Evolutionary conservation across 1,140 invertebrate species (phyloP).

Genomic region (Dermatophagoides farinae): DNA sequence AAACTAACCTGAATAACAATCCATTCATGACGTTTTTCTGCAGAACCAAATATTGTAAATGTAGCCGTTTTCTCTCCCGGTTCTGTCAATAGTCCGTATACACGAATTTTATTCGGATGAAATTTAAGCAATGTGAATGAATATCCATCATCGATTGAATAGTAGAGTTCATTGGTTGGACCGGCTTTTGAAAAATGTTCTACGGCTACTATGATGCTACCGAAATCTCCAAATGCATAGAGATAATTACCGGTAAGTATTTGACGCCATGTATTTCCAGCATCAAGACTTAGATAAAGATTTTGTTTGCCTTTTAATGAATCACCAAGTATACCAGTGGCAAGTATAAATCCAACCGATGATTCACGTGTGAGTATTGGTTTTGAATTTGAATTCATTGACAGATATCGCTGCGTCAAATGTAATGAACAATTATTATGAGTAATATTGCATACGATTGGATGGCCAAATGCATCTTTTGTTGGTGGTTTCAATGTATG

Average conservation of each 20-base stretch:
- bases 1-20: conserved; percentile 63
- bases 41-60: conserved; percentile 74
- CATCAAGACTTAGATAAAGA: conserved; percentile 60
- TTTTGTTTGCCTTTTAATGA: conserved; percentile 55
- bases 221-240: conserved; percentile 75
- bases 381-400: conserved; percentile 52
- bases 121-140: conserved; percentile 52
- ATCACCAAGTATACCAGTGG: conserved; percentile 52
- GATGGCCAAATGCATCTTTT: conserved; percentile 40
- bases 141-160: conserved; percentile 65
- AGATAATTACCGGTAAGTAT: conserved; percentile 56
- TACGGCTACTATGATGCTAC: conserved; percentile 61
- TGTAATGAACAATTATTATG: conserved; percentile 53
- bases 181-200: conserved; percentile 46
- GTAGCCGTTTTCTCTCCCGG: conserved; percentile 73
- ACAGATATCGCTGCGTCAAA: conserved; percentile 59
- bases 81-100: conserved; percentile 73
- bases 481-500: conserved; percentile 41
- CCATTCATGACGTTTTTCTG: conserved; percentile 53
- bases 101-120: conserved; percentile 37
- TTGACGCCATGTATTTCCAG: conserved; percentile 58
- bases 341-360: conserved; percentile 65
- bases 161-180: conserved; percentile 50
- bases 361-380: conserved; percentile 68
- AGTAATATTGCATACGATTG: conserved; percentile 34